phyloP scores from a whole-genome alignment of 2,888 invertebrate species.

The Agrotis ipsilon region DNA sequence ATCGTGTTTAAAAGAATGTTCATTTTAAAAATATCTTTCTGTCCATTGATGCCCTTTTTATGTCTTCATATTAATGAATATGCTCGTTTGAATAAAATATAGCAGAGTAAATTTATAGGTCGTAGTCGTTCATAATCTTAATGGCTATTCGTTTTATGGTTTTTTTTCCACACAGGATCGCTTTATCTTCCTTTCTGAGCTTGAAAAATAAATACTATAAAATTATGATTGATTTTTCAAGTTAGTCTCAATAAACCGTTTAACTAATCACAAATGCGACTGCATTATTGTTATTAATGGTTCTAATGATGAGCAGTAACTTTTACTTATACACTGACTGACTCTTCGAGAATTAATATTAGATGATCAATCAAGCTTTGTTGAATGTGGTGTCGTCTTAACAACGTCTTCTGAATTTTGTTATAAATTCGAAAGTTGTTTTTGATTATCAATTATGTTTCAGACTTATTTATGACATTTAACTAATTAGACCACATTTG shows the following conservation, averaged over 20 bases:
- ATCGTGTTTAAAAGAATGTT: conserved; percentile 33
- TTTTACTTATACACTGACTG: conserved; percentile 29
- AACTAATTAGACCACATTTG: neutral
- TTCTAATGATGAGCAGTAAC: conserved; percentile 29
- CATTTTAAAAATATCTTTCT: conserved; percentile 21
- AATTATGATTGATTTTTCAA: conserved; percentile 45
- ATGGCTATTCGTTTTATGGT: conserved; percentile 49
- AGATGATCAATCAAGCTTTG: conserved; percentile 23
- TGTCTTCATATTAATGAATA: conserved; percentile 46
- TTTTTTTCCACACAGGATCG: conserved; percentile 27
- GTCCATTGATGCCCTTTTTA: conserved; percentile 52
- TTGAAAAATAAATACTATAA: conserved; percentile 39
- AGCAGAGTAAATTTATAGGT: conserved; percentile 53
- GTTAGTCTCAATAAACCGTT: conserved; percentile 40
- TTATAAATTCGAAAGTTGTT: conserved; percentile 13
- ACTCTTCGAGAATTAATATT: conserved; percentile 26
- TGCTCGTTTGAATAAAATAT: conserved; percentile 48
- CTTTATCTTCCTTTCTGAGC: conserved; percentile 39
- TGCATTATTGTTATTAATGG: conserved; percentile 39
- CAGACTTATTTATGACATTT: conserved; percentile 2
- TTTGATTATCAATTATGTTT: conserved; percentile 5
- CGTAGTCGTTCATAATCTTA: conserved; percentile 48
- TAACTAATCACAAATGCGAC: conserved; percentile 26
- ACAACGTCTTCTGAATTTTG: neutral
- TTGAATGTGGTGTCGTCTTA: conserved; percentile 13